Evolutionary conservation across 2,113 vertebrate species (phyloP), one percentile per base, ranked within the genome.

Genomic region (Lepus americanus): DNA sequence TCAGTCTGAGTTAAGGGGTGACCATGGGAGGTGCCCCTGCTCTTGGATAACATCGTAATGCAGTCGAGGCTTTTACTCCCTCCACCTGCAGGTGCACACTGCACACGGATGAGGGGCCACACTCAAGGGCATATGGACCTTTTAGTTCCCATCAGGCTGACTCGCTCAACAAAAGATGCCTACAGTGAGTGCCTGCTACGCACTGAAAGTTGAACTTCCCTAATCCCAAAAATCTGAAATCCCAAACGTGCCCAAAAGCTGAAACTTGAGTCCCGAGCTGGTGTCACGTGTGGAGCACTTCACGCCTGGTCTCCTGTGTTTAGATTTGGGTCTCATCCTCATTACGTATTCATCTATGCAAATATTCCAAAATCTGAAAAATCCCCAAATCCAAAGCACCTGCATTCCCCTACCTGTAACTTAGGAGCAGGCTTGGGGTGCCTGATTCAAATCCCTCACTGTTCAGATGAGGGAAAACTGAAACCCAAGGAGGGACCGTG

Each of bases 91-190:
- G 39, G 19, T 64, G 9, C 33, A 81, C 72, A 44, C 67, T 84
- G 36, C 77, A 5, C 23, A 84, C 77, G 72, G 80, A 66, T 39
- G 29, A 39, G 29, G n/a, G 16, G 22, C 9, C 29, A 92, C n/a
- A 74, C 31, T 66, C 87, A 95, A 73, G 72, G 83, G 51, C 76
- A 61, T 25, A 20, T 33, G 4, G 55, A 77, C 80, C 25, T 83
- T 67, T 85, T 55, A 74, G 49, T 63, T 85, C 77, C 87, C 27
- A 72, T 72, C 22, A 61, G 25, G 64, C 25, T 66, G 79, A 95
- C 22, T 93, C 74, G 79, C 73, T 90, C 25, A 92, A 39, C 31
- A 61, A 67, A 84, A 94, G 63, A 27, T 33, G 76, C 92, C 36
- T 44, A 9, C 36, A 4, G 13, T 67, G 61, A 76, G 51, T 25